Conservation (phyloP, 1,140 invertebrate genomes). For the Macrobrachium rosenbergii region DNA sequence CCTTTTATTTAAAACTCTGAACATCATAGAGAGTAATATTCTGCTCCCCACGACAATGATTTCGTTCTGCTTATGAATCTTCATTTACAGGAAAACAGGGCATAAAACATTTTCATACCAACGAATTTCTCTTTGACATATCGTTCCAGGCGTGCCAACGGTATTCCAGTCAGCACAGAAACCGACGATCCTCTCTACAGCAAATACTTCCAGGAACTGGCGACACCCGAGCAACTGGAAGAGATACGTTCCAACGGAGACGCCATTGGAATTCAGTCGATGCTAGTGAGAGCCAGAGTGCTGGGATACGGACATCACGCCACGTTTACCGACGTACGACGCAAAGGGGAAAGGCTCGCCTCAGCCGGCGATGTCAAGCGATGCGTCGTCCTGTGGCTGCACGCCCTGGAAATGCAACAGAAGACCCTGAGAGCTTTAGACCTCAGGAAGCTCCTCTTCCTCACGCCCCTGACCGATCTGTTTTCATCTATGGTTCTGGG, state of each 20-base stretch:
- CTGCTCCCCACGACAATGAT: too few relatives aligned
- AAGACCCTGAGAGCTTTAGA: slow-evolving; percentile 91
- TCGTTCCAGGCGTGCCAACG: slow-evolving; percentile 72
- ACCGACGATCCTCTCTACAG: slow-evolving; percentile 86
- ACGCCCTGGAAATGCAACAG: slow-evolving; percentile 97
- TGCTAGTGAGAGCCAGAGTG: slow-evolving; percentile 93
- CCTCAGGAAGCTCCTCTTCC: slow-evolving; percentile 92
- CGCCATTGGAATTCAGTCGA: slow-evolving; percentile 95
- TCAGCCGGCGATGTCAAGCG: slow-evolving; percentile 92
- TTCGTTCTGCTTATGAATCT: too few relatives aligned
- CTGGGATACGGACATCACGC: slow-evolving; percentile 94
- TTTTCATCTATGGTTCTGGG: slow-evolving; percentile 90
- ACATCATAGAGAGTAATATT: too few relatives aligned
- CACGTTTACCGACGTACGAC: slow-evolving; percentile 95
- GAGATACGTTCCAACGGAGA: slow-evolving; percentile 92
- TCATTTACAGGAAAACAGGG: too few relatives aligned
- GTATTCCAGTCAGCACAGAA: slow-evolving; percentile 78
- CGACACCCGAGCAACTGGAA: slow-evolving; percentile 82
- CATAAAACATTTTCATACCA: too few relatives aligned
- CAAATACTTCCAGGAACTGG: slow-evolving; percentile 85
- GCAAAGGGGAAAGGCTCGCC: slow-evolving; percentile 94
- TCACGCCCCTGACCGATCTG: slow-evolving; percentile 93
- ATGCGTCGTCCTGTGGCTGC: slow-evolving; percentile 94
- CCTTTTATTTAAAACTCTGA: too few relatives aligned
- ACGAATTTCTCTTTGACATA: too few relatives aligned